Evolutionary conservation across 2,888 invertebrate species (phyloP).

Genomic region (Polydrusus tereticollis): DNA sequence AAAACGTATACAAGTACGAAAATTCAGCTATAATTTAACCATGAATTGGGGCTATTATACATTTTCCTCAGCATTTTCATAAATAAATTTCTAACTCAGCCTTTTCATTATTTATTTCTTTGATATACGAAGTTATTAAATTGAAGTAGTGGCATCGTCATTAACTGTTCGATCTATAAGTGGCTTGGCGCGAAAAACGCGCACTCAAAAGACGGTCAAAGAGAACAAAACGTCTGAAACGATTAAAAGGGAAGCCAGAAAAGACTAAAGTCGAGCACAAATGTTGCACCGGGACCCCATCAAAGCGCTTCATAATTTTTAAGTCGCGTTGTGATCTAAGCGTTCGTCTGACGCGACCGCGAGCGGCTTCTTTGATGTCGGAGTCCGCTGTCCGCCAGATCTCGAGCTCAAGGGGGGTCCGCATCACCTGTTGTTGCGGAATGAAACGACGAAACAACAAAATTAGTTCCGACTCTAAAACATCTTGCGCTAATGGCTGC

Average conservation of each 20-base stretch:
- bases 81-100: too few species aligned
- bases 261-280: conserved; percentile 50
- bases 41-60: too few species aligned
- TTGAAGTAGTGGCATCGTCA: conserved; percentile 24
- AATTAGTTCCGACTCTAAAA: conserved; percentile 28
- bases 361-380: conserved; percentile 42
- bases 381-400: conserved; percentile 35
- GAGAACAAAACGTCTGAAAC: conserved; percentile 46
- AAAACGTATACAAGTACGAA: too few species aligned
- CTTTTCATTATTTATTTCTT: too few species aligned
- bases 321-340: conserved; percentile 53
- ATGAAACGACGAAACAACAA: conserved; percentile 46
- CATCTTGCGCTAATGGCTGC: conserved; percentile 5
- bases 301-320: conserved; percentile 59
- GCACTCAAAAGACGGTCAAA: conserved; percentile 33
- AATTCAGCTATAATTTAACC: too few species aligned
- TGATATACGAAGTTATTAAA: too few species aligned
- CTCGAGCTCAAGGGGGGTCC: conserved; percentile 40
- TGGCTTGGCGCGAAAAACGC: conserved; percentile 38
- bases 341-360: conserved; percentile 47
- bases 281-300: conserved; percentile 54
- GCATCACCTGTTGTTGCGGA: conserved; percentile 46
- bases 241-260: conserved; percentile 42
- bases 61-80: too few species aligned
- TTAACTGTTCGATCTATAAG: conserved; percentile 34